These are phyloP conservation scores for Etheostoma cragini DNA, from an alignment of 2,113 vertebrate species.

Conservation along the genomic window DNA sequence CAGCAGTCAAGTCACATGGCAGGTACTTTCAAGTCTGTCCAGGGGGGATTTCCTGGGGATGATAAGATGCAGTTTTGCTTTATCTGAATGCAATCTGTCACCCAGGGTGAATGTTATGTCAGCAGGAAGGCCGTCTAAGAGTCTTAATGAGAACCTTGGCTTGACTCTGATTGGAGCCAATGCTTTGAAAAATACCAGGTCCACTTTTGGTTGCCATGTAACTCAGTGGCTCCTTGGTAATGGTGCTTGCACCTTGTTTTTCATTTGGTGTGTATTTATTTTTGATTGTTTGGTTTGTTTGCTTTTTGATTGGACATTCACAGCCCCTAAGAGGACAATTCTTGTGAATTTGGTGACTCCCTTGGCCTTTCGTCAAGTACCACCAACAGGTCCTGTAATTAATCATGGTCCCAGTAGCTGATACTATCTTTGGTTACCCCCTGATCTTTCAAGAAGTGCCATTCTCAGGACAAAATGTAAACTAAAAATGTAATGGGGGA, in stretches of 20 bases:
- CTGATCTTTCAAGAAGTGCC: neutral
- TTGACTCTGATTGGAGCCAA: slow-evolving; percentile 21
- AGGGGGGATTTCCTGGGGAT: neutral
- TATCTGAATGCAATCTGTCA: slow-evolving; percentile 1
- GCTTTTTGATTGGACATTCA: neutral
- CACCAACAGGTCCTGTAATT: neutral
- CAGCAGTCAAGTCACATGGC: neutral
- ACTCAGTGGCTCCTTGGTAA: neutral
- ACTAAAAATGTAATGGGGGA: neutral
- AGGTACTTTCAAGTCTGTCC: neutral
- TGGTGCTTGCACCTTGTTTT: slow-evolving; percentile 7
- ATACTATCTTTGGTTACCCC: neutral
- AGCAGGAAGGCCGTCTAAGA: neutral
- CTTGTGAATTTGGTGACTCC: neutral
- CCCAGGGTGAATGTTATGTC: neutral
- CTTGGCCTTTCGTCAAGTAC: neutral
- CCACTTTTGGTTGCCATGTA: slow-evolving; percentile 16
- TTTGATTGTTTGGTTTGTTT: neutral
- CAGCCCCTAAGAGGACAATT: neutral
- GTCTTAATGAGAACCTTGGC: slow-evolving; percentile 20
- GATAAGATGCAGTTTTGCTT: neutral
- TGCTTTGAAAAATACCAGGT: slow-evolving; percentile 37
- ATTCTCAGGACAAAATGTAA: neutral
- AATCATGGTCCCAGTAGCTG: neutral
- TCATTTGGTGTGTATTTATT: neutral